These are phyloP conservation scores for Cheilosia vernalis DNA, from an alignment of 2,888 invertebrate species.

Conservation along the genomic window DNA sequence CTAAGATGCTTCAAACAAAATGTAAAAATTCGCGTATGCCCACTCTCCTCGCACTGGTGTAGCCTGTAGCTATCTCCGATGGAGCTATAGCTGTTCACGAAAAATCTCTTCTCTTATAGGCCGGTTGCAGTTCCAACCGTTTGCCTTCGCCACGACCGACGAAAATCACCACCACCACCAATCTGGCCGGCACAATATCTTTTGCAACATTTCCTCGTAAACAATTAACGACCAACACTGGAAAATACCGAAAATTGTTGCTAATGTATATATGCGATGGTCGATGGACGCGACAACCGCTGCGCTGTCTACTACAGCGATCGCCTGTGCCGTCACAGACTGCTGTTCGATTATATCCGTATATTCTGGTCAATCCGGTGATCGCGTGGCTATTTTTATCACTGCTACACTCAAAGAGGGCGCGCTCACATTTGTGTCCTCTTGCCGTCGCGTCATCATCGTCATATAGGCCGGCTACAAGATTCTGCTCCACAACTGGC, in stretches of 20 bases:
- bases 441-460: constrained; percentile 27
- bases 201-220: constrained; percentile 62
- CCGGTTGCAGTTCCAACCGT: background rate
- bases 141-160: background rate
- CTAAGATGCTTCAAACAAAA: too few relatives aligned
- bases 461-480: constrained; percentile 6
- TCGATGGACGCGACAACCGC: constrained; percentile 3
- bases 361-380: constrained; percentile 69
- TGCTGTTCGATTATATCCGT: constrained; percentile 40
- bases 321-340: background rate
- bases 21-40: too few relatives aligned
- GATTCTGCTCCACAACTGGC: constrained; percentile 55
- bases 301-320: constrained; percentile 12
- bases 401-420: constrained; percentile 52
- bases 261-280: constrained; percentile 25
- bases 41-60: too few relatives aligned
- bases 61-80: too few relatives aligned
- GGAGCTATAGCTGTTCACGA: too few relatives aligned
- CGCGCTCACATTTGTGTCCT: constrained; percentile 58
- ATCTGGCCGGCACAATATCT: constrained; percentile 11
- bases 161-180: background rate
- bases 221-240: constrained; percentile 64
- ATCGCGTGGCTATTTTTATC: constrained; percentile 74
- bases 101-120: too few relatives aligned
- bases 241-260: constrained; percentile 70